Conservation (phyloP, 2,888 invertebrate species). For the Dione juno region DNA sequence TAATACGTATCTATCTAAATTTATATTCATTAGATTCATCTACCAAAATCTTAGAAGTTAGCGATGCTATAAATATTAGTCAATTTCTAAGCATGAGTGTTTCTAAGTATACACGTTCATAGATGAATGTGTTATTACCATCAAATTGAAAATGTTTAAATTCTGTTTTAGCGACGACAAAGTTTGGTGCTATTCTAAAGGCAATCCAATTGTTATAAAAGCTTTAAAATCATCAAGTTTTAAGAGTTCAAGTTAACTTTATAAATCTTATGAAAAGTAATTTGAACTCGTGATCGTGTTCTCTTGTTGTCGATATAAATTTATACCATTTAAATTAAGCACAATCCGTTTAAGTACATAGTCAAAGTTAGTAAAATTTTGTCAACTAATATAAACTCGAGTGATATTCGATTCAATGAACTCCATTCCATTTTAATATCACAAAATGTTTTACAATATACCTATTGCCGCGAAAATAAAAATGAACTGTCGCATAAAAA, state of each 20-base stretch:
- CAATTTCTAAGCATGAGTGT: too few species aligned
- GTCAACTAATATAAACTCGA: too few species aligned
- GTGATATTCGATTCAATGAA: too few species aligned
- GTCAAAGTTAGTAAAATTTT: too few species aligned
- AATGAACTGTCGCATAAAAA: too few species aligned
- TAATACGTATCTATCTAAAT: background rate
- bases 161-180: slow-evolving; percentile 10
- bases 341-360: background rate
- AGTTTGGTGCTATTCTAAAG: slow-evolving; percentile 12
- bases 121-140: background rate
- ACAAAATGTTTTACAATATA: too few species aligned
- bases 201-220: slow-evolving; percentile 28
- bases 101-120: background rate
- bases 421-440: too few species aligned
- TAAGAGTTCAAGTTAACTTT: slow-evolving; percentile 33
- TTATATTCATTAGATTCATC: too few species aligned
- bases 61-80: too few species aligned
- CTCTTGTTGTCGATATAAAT: slow-evolving; percentile 23
- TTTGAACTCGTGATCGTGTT: slow-evolving; percentile 31
- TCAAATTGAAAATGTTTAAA: background rate
- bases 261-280: slow-evolving; percentile 28
- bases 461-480: too few species aligned
- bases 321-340: slow-evolving; percentile 17
- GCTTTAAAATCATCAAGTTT: slow-evolving; percentile 29
- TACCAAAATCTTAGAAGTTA: too few species aligned